Evolutionary conservation across 2,888 invertebrate species (phyloP).

Genomic region (Lathronympha strigana): DNA sequence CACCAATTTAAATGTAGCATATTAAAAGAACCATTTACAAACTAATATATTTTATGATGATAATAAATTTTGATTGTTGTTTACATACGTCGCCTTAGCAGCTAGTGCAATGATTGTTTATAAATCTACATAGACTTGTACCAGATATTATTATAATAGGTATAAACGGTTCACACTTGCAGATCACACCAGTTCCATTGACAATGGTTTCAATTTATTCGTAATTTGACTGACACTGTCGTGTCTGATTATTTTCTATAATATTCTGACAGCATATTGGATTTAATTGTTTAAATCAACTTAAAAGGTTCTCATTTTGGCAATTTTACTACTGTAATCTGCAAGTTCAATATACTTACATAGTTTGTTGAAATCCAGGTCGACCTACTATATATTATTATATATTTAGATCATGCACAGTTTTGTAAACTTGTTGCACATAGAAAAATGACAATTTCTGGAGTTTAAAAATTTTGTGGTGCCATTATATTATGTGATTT

Average conservation of each 20-base stretch:
- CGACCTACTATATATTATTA: too few species aligned
- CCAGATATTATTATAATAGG: constrained; percentile 43
- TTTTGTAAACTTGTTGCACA: constrained; percentile 49
- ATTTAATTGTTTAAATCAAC: not conserved
- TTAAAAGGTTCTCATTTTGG: not conserved
- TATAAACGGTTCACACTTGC: constrained; percentile 9
- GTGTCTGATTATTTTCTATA: constrained; percentile 2
- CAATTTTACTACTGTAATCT: constrained; percentile 7
- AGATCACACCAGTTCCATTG: constrained; percentile 6
- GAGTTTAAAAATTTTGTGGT: constrained; percentile 54
- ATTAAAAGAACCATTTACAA: constrained; percentile 60
- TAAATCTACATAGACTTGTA: constrained; percentile 43
- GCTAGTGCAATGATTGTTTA: constrained; percentile 71
- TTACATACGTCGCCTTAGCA: constrained; percentile 74
- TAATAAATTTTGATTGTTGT: constrained; percentile 63
- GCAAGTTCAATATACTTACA: constrained; percentile 26
- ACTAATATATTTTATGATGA: constrained; percentile 65
- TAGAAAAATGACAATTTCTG: constrained; percentile 45
- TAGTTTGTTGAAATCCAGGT: constrained; percentile 24
- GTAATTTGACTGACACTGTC: constrained; percentile 9
- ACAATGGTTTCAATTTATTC: not conserved
- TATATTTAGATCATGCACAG: constrained; percentile 43
- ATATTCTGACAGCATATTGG: constrained; percentile 1
- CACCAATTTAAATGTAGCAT: constrained; percentile 62
- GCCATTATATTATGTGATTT: constrained; percentile 58